Conservation (phyloP, 2,113 vertebrate genomes). For the Scomber colias region DNA sequence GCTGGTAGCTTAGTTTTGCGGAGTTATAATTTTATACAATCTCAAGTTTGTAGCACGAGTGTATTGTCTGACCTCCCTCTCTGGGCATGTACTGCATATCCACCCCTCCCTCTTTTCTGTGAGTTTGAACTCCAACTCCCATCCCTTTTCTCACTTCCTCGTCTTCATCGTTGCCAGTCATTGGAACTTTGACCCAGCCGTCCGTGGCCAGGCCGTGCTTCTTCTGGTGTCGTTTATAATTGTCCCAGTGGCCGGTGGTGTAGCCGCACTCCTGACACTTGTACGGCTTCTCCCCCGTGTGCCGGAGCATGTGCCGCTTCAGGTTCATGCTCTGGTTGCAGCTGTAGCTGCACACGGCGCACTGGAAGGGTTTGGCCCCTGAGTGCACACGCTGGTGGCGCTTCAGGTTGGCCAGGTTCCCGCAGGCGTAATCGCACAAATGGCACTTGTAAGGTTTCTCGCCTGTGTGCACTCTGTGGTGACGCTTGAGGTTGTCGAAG, state of each 20-base stretch:
- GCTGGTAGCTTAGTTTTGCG: conserved; percentile 81
- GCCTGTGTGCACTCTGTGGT: conserved; percentile 93
- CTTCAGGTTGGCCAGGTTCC: conserved; percentile 98
- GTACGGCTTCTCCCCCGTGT: conserved; percentile 96
- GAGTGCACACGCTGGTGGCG: conserved; percentile 97
- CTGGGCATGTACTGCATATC: conserved; percentile 75
- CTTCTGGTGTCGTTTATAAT: conserved; percentile 99
- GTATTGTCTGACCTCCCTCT: conserved; percentile 59
- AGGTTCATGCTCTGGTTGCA: conserved; percentile 99
- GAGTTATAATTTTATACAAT: conserved; percentile 68
- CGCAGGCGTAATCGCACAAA: conserved; percentile 95
- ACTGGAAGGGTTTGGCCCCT: conserved; percentile 96
- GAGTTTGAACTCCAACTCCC: conserved; percentile 52
- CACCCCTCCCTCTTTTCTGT: conserved; percentile 58
- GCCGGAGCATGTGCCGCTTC: conserved; percentile 97
- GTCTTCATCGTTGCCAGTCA: conserved; percentile 67
- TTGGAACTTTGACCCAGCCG: conserved; percentile 87
- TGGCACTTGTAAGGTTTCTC: conserved; percentile 95
- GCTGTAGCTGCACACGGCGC: conserved; percentile 94
- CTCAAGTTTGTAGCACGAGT: conserved; percentile 76
- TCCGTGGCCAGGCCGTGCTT: conserved; percentile 91
- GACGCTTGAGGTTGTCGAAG: conserved; percentile 97
- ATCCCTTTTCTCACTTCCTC: conserved; percentile 65
- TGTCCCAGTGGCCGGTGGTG: conserved; percentile 99
- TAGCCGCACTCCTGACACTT: conserved; percentile 94